Evolutionary conservation across 2,113 vertebrate genomes (phyloP), one percentile per base, ranked within the genome.

Genomic region (Phalacrocorax aristotelis): DNA sequence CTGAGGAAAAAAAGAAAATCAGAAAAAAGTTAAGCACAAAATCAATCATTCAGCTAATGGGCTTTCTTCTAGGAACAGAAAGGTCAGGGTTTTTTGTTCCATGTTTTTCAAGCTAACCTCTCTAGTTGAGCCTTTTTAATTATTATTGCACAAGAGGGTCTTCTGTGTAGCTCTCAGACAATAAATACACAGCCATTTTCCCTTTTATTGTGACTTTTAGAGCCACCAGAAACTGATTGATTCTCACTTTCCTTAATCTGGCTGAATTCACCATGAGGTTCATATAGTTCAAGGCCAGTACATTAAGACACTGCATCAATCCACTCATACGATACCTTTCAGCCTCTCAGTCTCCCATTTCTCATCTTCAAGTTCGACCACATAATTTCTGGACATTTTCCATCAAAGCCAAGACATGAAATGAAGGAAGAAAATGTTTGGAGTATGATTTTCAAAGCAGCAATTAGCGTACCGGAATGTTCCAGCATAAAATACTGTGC

Each of bases 1-100:
- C 18, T 66, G 38, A 58, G 29, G 40, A 70, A 68, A 61, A 84
- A 76, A n/a, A 4, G 7, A 30, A 78, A 40, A 38, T 17, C 34
- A 38, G 13, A 40, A 94, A 96, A 91, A 94, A 65, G 10, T 83
- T 76, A 90, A 95, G 25, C 25, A 81, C 32, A 88, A 95, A 96
- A 97, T 94, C 71, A 90, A 65, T 96, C 75, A 92, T 95, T 93
- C 93, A 96, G 68, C 75, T 94, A 97, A 97, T 77, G 71, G 80
- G 13, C 12, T 89, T 96, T 94, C 64, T 95, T 86, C 54, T 94
- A 55, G 54, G 54, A 97, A 95, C 36, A 82, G 95, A 92, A 96
- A 94, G 65, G 58, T 89, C 80, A 87, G 51, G 29, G 36, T 34
- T 34, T 94, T 87, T 87, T 54, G 44, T 93, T 91, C 25, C 22